Evolutionary conservation across 2,888 invertebrate genomes (phyloP), one percentile per base, ranked within the genome.

Genomic region (Temnothorax ravouxi): DNA sequence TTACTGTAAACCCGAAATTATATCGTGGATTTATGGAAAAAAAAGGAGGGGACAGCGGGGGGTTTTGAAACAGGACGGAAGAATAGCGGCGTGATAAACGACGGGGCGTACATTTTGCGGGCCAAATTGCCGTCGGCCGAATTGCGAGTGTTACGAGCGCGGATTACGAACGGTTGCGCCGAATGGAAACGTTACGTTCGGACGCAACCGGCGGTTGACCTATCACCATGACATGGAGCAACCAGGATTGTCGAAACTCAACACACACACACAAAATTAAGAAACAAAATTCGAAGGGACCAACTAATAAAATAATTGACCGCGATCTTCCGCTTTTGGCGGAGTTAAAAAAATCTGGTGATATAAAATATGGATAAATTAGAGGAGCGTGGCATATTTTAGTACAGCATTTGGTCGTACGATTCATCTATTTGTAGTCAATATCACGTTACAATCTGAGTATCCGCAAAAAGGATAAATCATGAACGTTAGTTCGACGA

Each of bases 101-200:
- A 41, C 29, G 25, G n/a, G 25, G 13, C 47, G 64, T 80, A 59
- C 47, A 44, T 87, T 85, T 81, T 69, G 34, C 54, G 79, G 71
- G 38, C 83, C 83, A 29, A 69, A 52, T 56, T 56, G 56, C 56
- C 56, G 25, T 21, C 34, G 84, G 69, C 29, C 85, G 61, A 88
- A 88, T 75, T 88, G 88, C 71, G 81, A 85, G 56, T 88, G 86
- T 83, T 86, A 84, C 67, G 75, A 84, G 29, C 50, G 44, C 21
- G 75, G 84, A 85, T 79, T 87, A 88, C 75, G 79, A 62, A 41
- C 66, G 52, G 18, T 74, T 25, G 34, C 80, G 79, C 21, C 62
- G 69, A 56, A 69, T 88, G 81, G 77, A 83, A 56, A 76, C 41
- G 84, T 15, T 47, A 15, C 84, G n/a, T 77, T 85, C 25, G 15